These are phyloP conservation scores for Nymphalis urticae DNA, from an alignment of 2,888 invertebrate genomes.

Conservation along the genomic window DNA sequence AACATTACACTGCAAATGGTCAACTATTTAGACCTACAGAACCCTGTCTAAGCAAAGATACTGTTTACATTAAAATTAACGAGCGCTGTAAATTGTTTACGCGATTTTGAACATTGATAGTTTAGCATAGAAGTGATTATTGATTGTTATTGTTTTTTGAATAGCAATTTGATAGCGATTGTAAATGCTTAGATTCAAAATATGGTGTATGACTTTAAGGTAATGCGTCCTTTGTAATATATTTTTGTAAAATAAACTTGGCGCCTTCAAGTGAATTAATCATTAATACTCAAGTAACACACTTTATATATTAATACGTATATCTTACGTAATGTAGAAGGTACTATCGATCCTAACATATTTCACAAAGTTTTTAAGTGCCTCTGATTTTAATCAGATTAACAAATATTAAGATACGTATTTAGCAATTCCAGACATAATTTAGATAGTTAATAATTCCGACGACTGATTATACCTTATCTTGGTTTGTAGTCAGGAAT, in stretches of 20 bases:
- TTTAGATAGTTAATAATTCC: no score
- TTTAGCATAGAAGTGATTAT: conserved; percentile 31
- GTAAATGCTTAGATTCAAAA: conserved; percentile 18
- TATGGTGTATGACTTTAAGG: conserved; percentile 11
- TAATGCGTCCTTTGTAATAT: conserved; percentile 14
- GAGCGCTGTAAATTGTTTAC: conserved; percentile 27
- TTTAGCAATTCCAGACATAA: no score
- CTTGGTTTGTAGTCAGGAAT: no score
- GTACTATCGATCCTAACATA: no score
- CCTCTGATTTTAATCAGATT: no score
- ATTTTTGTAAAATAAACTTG: conserved; percentile 12
- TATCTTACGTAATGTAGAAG: no score
- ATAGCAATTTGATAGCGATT: conserved; percentile 17
- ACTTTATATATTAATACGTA: not conserved
- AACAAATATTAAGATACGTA: no score
- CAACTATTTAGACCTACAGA: not conserved
- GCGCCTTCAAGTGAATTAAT: conserved; percentile 6
- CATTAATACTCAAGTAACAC: not conserved
- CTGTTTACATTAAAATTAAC: conserved; percentile 39
- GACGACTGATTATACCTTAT: no score
- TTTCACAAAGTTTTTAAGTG: no score
- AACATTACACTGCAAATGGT: not conserved
- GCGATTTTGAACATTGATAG: conserved; percentile 32
- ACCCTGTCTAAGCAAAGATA: conserved; percentile 35
- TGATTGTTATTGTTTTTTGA: conserved; percentile 43